These are phyloP conservation scores for Ceyx melanurus DNA, from an alignment of 2,113 vertebrate genomes.

Conservation along the genomic window DNA sequence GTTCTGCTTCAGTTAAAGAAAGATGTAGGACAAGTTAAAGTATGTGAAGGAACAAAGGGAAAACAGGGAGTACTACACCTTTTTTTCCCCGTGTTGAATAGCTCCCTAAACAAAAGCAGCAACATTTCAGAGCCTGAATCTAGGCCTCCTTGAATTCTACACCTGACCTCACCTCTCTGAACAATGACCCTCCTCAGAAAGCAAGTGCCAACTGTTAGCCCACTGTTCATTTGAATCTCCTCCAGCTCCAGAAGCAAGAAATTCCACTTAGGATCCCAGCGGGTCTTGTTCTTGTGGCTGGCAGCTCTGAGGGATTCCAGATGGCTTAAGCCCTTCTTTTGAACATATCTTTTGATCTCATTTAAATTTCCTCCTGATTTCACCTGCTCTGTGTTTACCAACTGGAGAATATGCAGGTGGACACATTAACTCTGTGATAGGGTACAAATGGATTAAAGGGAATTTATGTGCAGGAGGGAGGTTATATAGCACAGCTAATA, in stretches of 20 bases:
- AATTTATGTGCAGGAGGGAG: constrained; percentile 52
- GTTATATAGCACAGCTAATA: constrained; percentile 20
- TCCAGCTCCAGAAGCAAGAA: constrained; percentile 68
- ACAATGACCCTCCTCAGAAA: constrained; percentile 44
- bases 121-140: not conserved
- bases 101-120: not conserved
- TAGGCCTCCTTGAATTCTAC: not conserved
- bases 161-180: constrained; percentile 31
- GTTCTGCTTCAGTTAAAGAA: constrained; percentile 59
- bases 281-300: constrained; percentile 59
- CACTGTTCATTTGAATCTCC: constrained; percentile 65
- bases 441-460: constrained; percentile 35
- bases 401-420: constrained; percentile 69
- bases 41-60: constrained; percentile 23
- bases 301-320: constrained; percentile 73
- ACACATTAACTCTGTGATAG: constrained; percentile 48
- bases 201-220: constrained; percentile 48
- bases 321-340: constrained; percentile 75
- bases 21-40: constrained; percentile 52
- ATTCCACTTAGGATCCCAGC: constrained; percentile 71
- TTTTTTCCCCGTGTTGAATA: not conserved
- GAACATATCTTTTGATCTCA: constrained; percentile 77
- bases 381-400: constrained; percentile 76
- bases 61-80: not conserved
- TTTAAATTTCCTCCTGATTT: constrained; percentile 77